phyloP scores from a whole-genome alignment of 2,888 invertebrate genomes.

The Osmoderma eremita region DNA sequence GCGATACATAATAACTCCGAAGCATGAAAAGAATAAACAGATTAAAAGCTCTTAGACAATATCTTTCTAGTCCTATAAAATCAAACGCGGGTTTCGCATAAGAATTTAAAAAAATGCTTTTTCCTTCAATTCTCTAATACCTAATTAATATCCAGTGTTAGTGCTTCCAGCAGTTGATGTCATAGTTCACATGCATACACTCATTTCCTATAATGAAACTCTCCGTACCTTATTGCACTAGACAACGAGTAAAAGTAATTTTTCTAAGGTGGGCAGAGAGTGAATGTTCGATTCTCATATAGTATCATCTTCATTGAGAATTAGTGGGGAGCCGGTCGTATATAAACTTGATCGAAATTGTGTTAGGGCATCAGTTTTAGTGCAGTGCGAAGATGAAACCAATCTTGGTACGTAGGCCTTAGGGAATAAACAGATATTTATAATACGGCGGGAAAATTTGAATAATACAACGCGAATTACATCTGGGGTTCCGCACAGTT shows the following conservation, averaged over 20 bases:
- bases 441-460: too few relatives aligned
- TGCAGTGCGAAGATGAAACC: conserved; percentile 35
- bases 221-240: neutral
- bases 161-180: neutral
- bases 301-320: conserved; percentile 21
- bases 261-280: conserved; percentile 19
- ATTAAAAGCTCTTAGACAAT: too few relatives aligned
- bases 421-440: too few relatives aligned
- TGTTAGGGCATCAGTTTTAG: conserved; percentile 31
- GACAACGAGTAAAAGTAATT: conserved; percentile 32
- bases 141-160: neutral
- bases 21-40: too few relatives aligned
- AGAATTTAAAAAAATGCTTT: neutral
- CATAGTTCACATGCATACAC: conserved; percentile 20
- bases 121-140: neutral
- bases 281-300: conserved; percentile 33
- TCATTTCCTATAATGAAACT: neutral
- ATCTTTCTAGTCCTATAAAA: neutral
- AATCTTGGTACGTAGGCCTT: conserved; percentile 21
- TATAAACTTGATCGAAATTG: conserved; percentile 16
- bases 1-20: too few relatives aligned
- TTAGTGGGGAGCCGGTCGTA: conserved; percentile 17
- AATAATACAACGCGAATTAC: too few relatives aligned
- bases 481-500: too few relatives aligned
- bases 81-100: neutral